Percentiles rank a stretch among this genome's conserved stretches.
Evolutionary conservation across 2,888 invertebrate species (phyloP).

Genomic region (Zelleria hepariella): DNA sequence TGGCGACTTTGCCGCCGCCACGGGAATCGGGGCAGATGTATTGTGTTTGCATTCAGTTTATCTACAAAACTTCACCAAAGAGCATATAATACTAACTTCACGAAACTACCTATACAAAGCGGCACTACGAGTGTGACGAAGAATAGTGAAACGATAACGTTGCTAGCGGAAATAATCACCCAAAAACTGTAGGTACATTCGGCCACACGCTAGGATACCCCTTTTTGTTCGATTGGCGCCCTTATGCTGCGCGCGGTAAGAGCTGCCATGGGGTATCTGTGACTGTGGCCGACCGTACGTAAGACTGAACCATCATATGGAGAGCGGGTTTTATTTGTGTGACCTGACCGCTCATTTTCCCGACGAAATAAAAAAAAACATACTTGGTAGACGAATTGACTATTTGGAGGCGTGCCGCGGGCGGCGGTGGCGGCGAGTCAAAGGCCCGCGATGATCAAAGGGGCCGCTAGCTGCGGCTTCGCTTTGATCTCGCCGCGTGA

Average conservation of each 20-base stretch:
- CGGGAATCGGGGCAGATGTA: no score
- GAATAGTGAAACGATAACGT: neutral
- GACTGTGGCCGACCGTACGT: no score
- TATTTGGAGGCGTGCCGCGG: constrained; percentile 65
- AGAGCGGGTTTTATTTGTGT: constrained; percentile 10
- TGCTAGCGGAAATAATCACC: neutral
- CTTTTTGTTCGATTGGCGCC: no score
- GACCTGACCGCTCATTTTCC: constrained; percentile 7
- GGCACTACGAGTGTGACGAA: neutral
- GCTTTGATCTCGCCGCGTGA: constrained; percentile 69
- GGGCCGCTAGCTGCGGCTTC: constrained; percentile 47
- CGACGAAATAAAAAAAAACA: constrained; percentile 11
- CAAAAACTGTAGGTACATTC: no score
- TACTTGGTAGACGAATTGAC: constrained; percentile 63
- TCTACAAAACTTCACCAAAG: no score
- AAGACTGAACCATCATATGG: no score
- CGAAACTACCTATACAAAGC: neutral
- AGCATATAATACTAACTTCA: neutral
- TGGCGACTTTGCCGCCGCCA: no score
- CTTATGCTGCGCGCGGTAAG: no score
- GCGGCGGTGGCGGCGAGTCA: constrained; percentile 43
- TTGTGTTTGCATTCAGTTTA: no score
- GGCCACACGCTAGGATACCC: no score
- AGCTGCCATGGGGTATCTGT: no score
- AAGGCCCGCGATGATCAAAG: constrained; percentile 68